Evolutionary conservation across 2,797 vertebrate species (phyloP), one percentile per base, ranked within the genome.

Genomic region (Acrossocheilus wenchowensis): DNA sequence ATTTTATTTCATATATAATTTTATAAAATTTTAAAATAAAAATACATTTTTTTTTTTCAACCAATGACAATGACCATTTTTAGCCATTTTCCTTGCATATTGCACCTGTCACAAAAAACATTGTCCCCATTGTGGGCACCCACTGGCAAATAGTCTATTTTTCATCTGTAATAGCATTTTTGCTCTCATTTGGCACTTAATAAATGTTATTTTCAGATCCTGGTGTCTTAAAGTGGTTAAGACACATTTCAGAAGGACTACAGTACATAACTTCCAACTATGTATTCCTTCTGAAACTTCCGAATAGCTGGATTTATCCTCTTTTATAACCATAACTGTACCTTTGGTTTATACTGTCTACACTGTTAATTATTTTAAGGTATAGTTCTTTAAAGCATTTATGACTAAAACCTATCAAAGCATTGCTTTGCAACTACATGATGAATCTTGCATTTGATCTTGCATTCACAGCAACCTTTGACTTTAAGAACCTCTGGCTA

Each of bases 381-480:
- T 57, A n/a, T 21, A 75, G 9, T 34, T 75, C 15, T 75, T 52
- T 10, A 34, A 34, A 52, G 26, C 23, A 21, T 78, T 57, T 41
- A 39, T 9, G 11, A 41, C 7, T 8, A 39, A 57, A 52, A 39
- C 19, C 21, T 57, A 9, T 57, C 75, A 78, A 57, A 57, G 34
- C 34, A 78, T 57, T 78, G 48, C 75, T 78, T 57, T n/a, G 75
- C 34, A 57, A 57, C 75, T 23, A n/a, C 50, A 23, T n/a, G 34
- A 15, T 57, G 19, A 57, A 41, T n/a, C 34, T n/a, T 57, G 50
- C 19, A 57, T 64, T 79, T 79, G 36, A 43, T 41, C 15, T 78
- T 5, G 39, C 57, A 64, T 80, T 19, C 23, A 26, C 23, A 11
- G 36, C 15, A 45, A 30, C 39, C 41, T 80, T 80, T 80, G 78